phyloP scores from a whole-genome alignment of 2,797 vertebrate genomes.

The Parauchenoglanis ngamensis region DNA sequence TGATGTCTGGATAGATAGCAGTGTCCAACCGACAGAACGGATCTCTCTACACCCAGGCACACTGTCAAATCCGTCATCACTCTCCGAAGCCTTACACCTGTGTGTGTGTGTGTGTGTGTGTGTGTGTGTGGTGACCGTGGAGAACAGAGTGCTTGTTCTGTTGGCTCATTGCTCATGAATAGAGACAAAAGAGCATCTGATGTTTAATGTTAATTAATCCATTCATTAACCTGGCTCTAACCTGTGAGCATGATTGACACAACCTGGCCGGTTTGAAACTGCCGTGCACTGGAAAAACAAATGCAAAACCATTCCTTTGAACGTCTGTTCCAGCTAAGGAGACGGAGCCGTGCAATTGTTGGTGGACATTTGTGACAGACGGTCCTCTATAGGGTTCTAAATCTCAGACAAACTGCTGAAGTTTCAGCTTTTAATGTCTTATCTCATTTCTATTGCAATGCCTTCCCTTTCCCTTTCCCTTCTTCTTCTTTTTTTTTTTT shows the following conservation, averaged over 20 bases:
- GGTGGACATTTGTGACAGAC: conserved; percentile 9
- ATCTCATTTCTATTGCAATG: background rate
- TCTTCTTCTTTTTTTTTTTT: background rate
- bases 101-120: conserved; percentile 22
- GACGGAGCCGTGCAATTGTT: conserved; percentile 15
- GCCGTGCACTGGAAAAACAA: conserved; percentile 3
- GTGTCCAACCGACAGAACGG: background rate
- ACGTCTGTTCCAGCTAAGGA: conserved; percentile 5
- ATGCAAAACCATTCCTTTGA: background rate
- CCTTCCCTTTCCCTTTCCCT: background rate
- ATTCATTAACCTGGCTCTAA: conserved; percentile 66
- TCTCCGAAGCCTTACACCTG: background rate
- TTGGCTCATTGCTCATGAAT: conserved; percentile 64
- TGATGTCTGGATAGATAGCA: conserved; percentile 19
- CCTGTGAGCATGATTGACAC: conserved; percentile 58
- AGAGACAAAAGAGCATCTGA: conserved; percentile 60
- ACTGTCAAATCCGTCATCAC: conserved; percentile 1
- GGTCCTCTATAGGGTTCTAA: conserved; percentile 11
- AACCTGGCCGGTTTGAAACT: conserved; percentile 43
- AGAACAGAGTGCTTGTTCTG: background rate
- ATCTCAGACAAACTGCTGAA: conserved; percentile 24
- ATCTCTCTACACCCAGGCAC: conserved; percentile 9
- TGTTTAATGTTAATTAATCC: conserved; percentile 70
- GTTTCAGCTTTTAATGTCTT: conserved; percentile 18
- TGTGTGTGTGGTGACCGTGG: conserved; percentile 11